Percentiles rank a stretch among this genome's conserved stretches.
These are phyloP conservation scores for Idaea dimidiata DNA, from an alignment of 2,888 invertebrate genomes.

Conservation along the genomic window DNA sequence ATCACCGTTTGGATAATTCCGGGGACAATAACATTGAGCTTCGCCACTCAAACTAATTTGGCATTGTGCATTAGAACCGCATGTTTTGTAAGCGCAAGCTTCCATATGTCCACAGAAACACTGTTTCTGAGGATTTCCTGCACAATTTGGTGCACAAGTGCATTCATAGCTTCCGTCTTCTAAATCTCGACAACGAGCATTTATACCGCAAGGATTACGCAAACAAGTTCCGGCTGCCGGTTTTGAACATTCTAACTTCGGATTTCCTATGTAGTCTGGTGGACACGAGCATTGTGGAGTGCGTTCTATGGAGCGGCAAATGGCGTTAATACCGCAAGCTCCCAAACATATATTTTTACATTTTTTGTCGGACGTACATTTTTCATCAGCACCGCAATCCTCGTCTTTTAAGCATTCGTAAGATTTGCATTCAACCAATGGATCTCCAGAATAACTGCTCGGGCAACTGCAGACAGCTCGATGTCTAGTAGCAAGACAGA, in stretches of 20 bases:
- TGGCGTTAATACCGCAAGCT: slow-evolving; percentile 91
- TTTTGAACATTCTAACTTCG: slow-evolving; percentile 87
- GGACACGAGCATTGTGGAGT: slow-evolving; percentile 92
- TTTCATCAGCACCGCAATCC: slow-evolving; percentile 89
- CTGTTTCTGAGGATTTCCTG: slow-evolving; percentile 89
- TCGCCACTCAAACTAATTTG: slow-evolving; percentile 84
- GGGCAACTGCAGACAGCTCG: slow-evolving; percentile 93
- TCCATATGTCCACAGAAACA: slow-evolving; percentile 89
- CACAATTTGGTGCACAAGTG: slow-evolving; percentile 88
- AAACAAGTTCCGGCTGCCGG: slow-evolving; percentile 87
- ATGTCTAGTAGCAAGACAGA: slow-evolving; percentile 90
- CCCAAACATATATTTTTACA: slow-evolving; percentile 92
- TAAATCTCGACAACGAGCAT: slow-evolving; percentile 89
- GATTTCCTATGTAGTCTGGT: slow-evolving; percentile 89
- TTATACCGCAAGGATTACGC: slow-evolving; percentile 91
- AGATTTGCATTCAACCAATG: slow-evolving; percentile 86
- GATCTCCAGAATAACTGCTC: slow-evolving; percentile 91
- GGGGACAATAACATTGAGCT: slow-evolving; percentile 92
- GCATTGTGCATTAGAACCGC: slow-evolving; percentile 92
- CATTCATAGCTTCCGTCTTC: slow-evolving; percentile 90
- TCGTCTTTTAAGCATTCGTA: slow-evolving; percentile 88
- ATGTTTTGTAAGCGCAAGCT: slow-evolving; percentile 89
- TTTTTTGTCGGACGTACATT: slow-evolving; percentile 84
- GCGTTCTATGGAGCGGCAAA: slow-evolving; percentile 89
- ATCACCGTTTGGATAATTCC: slow-evolving; percentile 90